Conservation (phyloP, 2,113 vertebrate genomes). For the Mirza zaza region DNA sequence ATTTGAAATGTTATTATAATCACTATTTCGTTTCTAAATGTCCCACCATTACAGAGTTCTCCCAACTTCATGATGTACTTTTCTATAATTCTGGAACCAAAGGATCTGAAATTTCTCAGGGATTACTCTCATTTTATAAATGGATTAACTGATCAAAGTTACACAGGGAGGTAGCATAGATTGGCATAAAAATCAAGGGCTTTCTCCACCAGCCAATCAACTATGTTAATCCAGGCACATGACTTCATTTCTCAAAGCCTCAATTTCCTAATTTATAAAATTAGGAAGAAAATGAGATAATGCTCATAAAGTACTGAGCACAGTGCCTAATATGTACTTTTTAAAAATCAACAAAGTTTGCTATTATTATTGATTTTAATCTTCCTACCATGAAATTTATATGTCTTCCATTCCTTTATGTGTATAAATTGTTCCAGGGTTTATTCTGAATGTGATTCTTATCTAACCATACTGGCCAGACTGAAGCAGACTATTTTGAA, state of each 20-base stretch:
- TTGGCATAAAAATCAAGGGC: background rate
- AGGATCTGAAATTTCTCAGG: background rate
- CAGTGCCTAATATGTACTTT: background rate
- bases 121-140: background rate
- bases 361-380: background rate
- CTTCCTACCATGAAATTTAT: background rate
- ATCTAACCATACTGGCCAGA: background rate
- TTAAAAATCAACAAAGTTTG: background rate
- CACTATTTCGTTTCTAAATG: background rate
- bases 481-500: background rate
- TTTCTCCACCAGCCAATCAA: background rate
- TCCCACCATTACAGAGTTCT: background rate
- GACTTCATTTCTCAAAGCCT: background rate
- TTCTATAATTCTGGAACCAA: background rate
- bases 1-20: background rate
- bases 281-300: background rate
- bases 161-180: background rate
- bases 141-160: background rate
- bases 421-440: background rate
- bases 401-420: background rate
- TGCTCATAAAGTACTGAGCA: background rate
- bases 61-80: background rate
- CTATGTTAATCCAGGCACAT: background rate
- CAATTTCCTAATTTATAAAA: slow-evolving; percentile 29
- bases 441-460: background rate